Percentiles rank a stretch among this genome's conserved stretches.
These are phyloP conservation scores for Leucopsar rothschildi DNA, from an alignment of 2,113 vertebrate species.

Conservation along the genomic window DNA sequence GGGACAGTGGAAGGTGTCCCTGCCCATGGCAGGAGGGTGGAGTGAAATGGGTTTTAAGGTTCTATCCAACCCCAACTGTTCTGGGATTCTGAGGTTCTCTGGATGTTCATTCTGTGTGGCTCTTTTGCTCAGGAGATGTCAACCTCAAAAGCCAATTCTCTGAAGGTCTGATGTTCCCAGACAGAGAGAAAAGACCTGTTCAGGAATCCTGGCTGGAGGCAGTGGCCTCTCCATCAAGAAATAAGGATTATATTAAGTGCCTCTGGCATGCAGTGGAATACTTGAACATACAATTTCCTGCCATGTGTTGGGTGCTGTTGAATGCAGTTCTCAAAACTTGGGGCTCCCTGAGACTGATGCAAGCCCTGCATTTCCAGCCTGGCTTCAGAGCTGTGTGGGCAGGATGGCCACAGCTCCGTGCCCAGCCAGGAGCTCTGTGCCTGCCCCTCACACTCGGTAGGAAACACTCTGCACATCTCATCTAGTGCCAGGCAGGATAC, in stretches of 20 bases:
- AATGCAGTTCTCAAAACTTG: accelerated
- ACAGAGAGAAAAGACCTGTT: background rate
- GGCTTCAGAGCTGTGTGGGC: background rate
- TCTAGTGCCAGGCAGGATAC: background rate
- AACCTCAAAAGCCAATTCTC: background rate
- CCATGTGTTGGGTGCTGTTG: accelerated
- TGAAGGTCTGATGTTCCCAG: background rate
- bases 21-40: background rate
- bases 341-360: background rate
- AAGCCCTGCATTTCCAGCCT: background rate
- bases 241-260: background rate
- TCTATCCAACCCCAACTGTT: background rate
- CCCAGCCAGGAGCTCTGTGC: background rate
- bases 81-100: background rate
- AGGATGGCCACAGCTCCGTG: background rate
- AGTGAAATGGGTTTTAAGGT: background rate
- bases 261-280: background rate
- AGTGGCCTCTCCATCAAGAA: background rate
- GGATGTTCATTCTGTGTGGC: accelerated
- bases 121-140: background rate
- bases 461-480: background rate
- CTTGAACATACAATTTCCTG: background rate
- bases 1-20: background rate
- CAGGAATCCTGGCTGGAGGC: background rate
- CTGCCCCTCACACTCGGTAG: background rate